Conservation (phyloP, 2,888 invertebrate species). For the Drosophila villosipedis region DNA sequence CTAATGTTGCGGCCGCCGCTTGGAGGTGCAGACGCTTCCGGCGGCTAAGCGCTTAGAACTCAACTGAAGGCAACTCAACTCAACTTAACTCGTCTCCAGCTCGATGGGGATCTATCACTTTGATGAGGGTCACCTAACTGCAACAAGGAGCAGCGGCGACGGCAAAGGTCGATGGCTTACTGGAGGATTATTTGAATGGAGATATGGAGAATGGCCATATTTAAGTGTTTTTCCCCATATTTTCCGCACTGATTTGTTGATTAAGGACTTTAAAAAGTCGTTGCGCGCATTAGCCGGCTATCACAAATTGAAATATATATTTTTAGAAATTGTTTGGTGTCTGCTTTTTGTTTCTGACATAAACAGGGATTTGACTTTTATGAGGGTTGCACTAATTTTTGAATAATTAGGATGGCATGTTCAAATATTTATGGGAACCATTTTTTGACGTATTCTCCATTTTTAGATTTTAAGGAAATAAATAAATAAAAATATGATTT, state of each 20-base stretch:
- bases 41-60: constrained; percentile 68
- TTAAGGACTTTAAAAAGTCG: constrained; percentile 50
- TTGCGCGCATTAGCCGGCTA: constrained; percentile 35
- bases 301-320: constrained; percentile 54
- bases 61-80: constrained; percentile 17
- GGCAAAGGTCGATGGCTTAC: constrained; percentile 47
- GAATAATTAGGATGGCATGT: not conserved
- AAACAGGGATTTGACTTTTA: constrained; percentile 33
- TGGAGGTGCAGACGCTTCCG: constrained; percentile 67
- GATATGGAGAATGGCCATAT: constrained; percentile 35
- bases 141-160: constrained; percentile 10
- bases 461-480: not conserved
- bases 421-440: not conserved
- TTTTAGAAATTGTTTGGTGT: constrained; percentile 14
- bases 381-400: not conserved
- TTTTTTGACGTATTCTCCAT: not conserved
- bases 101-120: constrained; percentile 74
- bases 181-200: constrained; percentile 58
- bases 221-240: constrained; percentile 34
- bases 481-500: not conserved
- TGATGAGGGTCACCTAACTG: constrained; percentile 65
- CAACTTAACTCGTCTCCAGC: constrained; percentile 33
- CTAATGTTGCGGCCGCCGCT: constrained; percentile 67
- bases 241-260: constrained; percentile 38
- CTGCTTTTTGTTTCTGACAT: constrained; percentile 15